These are phyloP conservation scores for Lacanobia oleracea DNA, from an alignment of 2,888 invertebrate species.

Conservation along the genomic window DNA sequence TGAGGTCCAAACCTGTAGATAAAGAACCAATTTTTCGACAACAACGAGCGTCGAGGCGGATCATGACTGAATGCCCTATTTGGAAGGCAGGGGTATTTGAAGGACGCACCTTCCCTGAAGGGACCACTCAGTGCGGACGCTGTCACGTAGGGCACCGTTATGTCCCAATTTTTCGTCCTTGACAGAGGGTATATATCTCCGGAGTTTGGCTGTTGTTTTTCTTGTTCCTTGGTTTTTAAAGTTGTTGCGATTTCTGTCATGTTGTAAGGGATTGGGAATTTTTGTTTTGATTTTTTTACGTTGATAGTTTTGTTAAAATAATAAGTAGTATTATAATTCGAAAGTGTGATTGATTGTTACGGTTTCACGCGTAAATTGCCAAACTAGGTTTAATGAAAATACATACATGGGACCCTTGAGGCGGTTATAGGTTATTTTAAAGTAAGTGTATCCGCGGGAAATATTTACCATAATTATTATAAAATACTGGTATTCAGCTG, in stretches of 20 bases:
- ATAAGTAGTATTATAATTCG: too few species aligned
- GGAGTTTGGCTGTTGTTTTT: conserved; percentile 47
- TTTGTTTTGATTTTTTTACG: neutral
- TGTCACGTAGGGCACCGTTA: conserved; percentile 81
- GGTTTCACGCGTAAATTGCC: too few species aligned
- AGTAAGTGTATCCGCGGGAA: too few species aligned
- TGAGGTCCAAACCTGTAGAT: conserved; percentile 51
- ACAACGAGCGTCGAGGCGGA: conserved; percentile 68
- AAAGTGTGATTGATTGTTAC: too few species aligned
- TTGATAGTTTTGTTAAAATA: neutral
- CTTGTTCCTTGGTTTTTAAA: conserved; percentile 27
- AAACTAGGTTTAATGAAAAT: too few species aligned
- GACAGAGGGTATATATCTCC: conserved; percentile 71
- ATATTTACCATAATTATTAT: too few species aligned
- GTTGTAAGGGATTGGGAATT: neutral
- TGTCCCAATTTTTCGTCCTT: conserved; percentile 83
- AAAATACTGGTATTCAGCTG: too few species aligned
- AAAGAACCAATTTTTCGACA: conserved; percentile 55
- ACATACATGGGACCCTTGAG: too few species aligned
- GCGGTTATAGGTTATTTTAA: too few species aligned
- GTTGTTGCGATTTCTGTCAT: conserved; percentile 13
- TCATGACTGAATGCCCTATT: conserved; percentile 80
- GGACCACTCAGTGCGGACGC: conserved; percentile 63
- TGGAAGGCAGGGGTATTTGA: conserved; percentile 56
- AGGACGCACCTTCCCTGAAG: conserved; percentile 71